Base-by-base conservation (phyloP, 1,140 invertebrate species). In the Bursaphelenchus mucronatus region DNA sequence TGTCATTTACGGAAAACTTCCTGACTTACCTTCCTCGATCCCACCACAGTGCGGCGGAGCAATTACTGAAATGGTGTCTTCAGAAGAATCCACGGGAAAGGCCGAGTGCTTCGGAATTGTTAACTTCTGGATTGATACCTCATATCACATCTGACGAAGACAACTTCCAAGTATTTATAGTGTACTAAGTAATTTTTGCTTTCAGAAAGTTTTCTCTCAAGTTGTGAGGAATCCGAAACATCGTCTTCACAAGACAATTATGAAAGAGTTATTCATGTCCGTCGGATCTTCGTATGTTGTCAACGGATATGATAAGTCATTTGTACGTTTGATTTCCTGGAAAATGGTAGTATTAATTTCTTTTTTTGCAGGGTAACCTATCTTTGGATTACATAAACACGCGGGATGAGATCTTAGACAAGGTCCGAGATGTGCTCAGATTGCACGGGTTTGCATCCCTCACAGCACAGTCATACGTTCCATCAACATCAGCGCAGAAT, bases 121-220 rank as follows among this genome's bases (percentile, higher is more conserved):
- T 59, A 50, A 11, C 41, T n/a, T 59, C 57, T 17, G 57, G 40
- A n/a, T 39, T 59, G 41, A 40, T 59, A 11, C 57, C 57, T 30
- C n/a, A 17, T 44, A 59, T 43, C 40, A 17, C 13, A n/a, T 59
- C 57, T n/a, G 57, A 59, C 15, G 57, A 59, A 21, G 19, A 55
- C 15, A 21, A n/a, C 13, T 19, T 55, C 7, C 30, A 30, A 5
- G 30, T 30, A 30, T 30, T 30, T 30, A 30, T 30, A 30, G 30
- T 30, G 30, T 30, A 5, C 30, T 30, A 30, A 30, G 30, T 30
- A 5, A 30, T 5, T 3, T 30, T 30, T 30, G 1, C 30, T 30
- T 30, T 30, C 53, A 44, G 19, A 59, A 59, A 17, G 45, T 11
- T 1, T 59, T 45, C 40, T n/a, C 40, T 59, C 57, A 59, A 59